These are phyloP conservation scores for Rhincodon typus DNA, from an alignment of 2,797 vertebrate species.

Conservation along the genomic window DNA sequence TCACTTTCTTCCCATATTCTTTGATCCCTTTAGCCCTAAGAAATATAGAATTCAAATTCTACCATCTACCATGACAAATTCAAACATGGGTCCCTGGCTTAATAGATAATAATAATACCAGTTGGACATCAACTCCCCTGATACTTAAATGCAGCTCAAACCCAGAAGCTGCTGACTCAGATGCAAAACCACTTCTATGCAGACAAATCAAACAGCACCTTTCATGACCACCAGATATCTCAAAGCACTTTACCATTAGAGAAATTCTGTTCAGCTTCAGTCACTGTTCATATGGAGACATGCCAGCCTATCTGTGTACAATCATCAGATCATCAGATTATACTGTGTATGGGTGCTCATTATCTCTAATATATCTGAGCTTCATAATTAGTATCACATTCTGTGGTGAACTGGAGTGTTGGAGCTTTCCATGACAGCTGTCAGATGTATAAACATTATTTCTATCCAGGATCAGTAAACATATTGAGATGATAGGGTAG, in stretches of 20 bases:
- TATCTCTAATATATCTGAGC: slow-evolving; percentile 12
- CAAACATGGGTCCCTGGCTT: too few species aligned
- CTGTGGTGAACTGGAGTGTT: not conserved
- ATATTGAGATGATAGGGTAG: not conserved
- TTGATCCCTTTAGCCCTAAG: too few species aligned
- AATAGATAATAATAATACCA: too few species aligned
- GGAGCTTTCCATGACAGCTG: not conserved
- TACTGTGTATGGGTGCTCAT: not conserved
- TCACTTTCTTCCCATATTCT: too few species aligned
- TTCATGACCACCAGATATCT: not conserved
- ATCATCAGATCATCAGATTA: not conserved
- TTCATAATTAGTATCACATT: not conserved
- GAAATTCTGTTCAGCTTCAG: not conserved
- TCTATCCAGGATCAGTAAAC: not conserved
- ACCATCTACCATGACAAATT: too few species aligned
- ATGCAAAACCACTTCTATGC: not conserved
- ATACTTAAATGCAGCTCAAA: not conserved
- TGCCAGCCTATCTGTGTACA: not conserved
- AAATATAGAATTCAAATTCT: too few species aligned
- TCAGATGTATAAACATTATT: not conserved
- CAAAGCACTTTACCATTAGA: not conserved
- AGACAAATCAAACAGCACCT: not conserved
- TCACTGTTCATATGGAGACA: not conserved
- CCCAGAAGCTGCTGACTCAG: not conserved
- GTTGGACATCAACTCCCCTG: too few species aligned